Conservation (phyloP, 2,797 vertebrate species). For the Myotis daubentonii region DNA sequence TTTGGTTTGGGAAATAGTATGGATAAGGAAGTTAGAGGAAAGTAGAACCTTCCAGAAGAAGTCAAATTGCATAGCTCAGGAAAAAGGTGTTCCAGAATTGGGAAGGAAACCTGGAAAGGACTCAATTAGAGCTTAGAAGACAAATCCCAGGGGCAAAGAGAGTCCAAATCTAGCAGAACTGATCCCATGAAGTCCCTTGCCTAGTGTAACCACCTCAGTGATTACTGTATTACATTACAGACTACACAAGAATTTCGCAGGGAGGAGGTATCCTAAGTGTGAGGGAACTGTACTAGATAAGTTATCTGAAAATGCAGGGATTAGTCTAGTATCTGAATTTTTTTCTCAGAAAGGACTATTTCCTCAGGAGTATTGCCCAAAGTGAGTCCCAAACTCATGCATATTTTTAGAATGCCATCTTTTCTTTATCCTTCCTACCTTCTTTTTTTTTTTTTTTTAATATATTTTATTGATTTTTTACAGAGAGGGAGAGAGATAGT, state of each 20-base stretch:
- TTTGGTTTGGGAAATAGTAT: neutral
- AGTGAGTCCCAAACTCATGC: constrained; percentile 4
- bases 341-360: neutral
- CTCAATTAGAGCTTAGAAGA: neutral
- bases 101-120: neutral
- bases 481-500: too few relatives aligned
- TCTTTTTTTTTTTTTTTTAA: too few relatives aligned
- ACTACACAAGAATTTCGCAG: neutral
- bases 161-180: neutral
- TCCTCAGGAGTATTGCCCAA: neutral
- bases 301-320: neutral
- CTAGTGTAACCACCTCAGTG: neutral
- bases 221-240: neutral
- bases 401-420: constrained; percentile 55
- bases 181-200: neutral
- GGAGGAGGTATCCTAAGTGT: neutral
- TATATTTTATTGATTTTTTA: too few relatives aligned
- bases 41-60: neutral
- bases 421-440: constrained; percentile 12
- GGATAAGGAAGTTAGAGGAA: neutral
- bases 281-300: neutral
- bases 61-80: neutral
- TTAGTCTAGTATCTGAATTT: neutral
- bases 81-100: constrained; percentile 40
- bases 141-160: constrained; percentile 4